Conservation (phyloP, 2,797 vertebrate species). For the Ataeniobius toweri region DNA sequence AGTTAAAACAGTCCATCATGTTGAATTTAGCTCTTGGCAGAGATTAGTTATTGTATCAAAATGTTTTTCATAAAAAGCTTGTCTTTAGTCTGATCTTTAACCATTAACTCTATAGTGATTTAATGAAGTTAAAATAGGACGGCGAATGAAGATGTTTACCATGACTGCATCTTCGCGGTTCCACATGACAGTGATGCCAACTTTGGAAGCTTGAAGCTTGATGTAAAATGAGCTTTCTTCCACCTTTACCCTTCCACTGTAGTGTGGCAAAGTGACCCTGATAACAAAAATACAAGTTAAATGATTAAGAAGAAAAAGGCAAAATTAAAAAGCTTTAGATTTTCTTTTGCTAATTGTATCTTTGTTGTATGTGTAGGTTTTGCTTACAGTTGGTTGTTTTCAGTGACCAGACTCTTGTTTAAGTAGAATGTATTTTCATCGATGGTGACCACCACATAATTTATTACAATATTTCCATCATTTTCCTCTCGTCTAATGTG, state of each 20-base stretch:
- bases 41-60: not conserved
- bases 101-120: not conserved
- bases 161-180: conserved; percentile 88
- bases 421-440: conserved; percentile 81
- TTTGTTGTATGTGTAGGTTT: not conserved
- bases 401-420: conserved; percentile 66
- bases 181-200: conserved; percentile 88
- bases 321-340: not conserved
- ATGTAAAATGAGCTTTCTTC: conserved; percentile 83
- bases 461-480: conserved; percentile 71
- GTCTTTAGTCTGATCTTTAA: not conserved
- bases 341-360: not conserved
- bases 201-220: conserved; percentile 84
- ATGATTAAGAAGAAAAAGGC: not conserved
- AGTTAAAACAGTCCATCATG: not conserved
- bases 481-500: conserved; percentile 80
- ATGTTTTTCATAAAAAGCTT: not conserved
- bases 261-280: conserved; percentile 85
- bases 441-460: conserved; percentile 83
- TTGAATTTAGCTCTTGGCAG: not conserved
- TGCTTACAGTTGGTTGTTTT: conserved; percentile 85
- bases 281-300: conserved; percentile 14
- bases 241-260: conserved; percentile 82
- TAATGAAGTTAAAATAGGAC: not conserved
- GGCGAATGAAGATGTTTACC: conserved; percentile 73